Evolutionary conservation across 2,888 invertebrate species (phyloP).

Genomic region (Andricus curvator): DNA sequence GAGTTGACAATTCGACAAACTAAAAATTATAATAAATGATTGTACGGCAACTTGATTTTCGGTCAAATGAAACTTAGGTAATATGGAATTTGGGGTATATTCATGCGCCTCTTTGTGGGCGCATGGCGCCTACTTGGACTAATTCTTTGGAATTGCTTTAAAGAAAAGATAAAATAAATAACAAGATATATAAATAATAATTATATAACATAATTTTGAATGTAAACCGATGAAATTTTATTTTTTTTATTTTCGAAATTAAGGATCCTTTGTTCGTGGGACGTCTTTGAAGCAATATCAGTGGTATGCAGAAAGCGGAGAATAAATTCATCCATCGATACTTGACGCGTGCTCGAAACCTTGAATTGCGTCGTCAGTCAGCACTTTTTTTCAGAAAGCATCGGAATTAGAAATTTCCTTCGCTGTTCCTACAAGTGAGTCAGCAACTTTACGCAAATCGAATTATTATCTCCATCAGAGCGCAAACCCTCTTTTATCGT

Average conservation of each 20-base stretch:
- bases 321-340: slow-evolving; percentile 24
- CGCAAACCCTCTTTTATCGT: not conserved
- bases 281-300: slow-evolving; percentile 2
- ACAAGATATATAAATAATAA: not conserved
- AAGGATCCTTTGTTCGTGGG: not conserved
- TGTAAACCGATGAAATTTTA: accelerated
- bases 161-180: no score
- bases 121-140: no score
- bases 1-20: no score
- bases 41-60: no score
- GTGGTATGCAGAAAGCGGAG: slow-evolving; percentile 14
- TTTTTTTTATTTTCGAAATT: not conserved
- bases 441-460: slow-evolving; percentile 30
- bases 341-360: slow-evolving; percentile 33
- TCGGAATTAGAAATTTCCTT: slow-evolving; percentile 33
- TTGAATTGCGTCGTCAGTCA: slow-evolving; percentile 27
- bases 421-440: slow-evolving; percentile 24
- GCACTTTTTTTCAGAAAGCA: slow-evolving; percentile 33
- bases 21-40: no score
- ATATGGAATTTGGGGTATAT: no score
- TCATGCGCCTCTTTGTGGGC: no score
- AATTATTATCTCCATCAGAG: slow-evolving; percentile 17
- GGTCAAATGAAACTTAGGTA: no score
- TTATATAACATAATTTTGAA: not conserved
- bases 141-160: no score